Base-by-base conservation (phyloP, 2,113 vertebrate species). In the Oceanites oceanicus region DNA sequence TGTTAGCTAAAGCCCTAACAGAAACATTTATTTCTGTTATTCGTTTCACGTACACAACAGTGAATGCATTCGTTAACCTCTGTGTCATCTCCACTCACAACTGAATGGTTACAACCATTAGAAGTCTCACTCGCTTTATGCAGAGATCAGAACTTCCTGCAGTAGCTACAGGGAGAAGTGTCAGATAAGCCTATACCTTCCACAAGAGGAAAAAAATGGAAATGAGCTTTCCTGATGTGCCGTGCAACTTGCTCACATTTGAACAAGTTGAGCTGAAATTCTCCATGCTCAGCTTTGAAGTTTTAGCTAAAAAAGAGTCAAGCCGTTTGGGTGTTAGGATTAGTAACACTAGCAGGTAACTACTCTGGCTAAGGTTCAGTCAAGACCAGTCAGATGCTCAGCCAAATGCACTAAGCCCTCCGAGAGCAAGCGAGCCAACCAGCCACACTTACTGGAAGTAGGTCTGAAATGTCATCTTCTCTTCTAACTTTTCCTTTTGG, bases 401-500 rank as follows among this genome's bases (percentile, higher is more conserved):
- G 34, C 5, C 42, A 86, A 61, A 78, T 13, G 1, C 34, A 36
- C 34, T 9, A 53, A 63, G 34, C 14, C 29, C 29, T 13, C 26
- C 1, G 1, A 52, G n/a, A 66, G 17, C 38, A 20, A 71, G 20
- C 47, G 18, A 71, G 20, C 47, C 56, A 59, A 44, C 23, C 74
- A 30, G 47, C 14, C 29, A 32, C 49, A 98, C 99, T 98, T 97
- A 99, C 99, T 58, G 99, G 99, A 93, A 99, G 97, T 11, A 99
- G 98, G 96, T 99, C 99, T 2, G 99, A 99, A 96, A 99, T 40
- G 16, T 99, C 98, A 15, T 98, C 98, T 61, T 96, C 97, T 63
- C 92, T 97, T 9, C 32, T 78, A 68, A 86, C 71, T 94, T 98
- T 98, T 86, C 93, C 96, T 78, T 98, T 98, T 26, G 96, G 96